phyloP scores from a whole-genome alignment of 1,140 invertebrate genomes.

The Goniozus legneri region DNA sequence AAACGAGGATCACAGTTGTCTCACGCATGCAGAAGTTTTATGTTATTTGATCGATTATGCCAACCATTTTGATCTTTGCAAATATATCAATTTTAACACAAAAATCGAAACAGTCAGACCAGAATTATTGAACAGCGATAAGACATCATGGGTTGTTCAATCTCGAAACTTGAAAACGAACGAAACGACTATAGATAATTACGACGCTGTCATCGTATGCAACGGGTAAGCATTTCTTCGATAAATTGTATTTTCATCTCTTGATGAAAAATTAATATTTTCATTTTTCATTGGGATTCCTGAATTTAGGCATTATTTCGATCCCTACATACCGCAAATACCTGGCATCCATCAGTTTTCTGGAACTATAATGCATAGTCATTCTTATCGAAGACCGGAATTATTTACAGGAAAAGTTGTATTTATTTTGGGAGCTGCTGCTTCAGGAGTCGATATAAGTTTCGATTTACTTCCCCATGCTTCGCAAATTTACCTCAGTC shows the following conservation, averaged over 20 bases:
- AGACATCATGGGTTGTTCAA: slow-evolving; percentile 40
- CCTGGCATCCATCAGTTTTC: slow-evolving; percentile 58
- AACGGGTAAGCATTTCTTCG: slow-evolving; percentile 55
- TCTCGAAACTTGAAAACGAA: slow-evolving; percentile 46
- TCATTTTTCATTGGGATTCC: neutral
- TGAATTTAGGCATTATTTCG: slow-evolving; percentile 60
- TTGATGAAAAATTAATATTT: neutral
- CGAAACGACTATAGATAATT: slow-evolving; percentile 34
- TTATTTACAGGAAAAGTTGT: slow-evolving; percentile 58
- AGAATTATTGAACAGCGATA: slow-evolving; percentile 11
- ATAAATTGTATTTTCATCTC: neutral
- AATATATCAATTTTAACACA: slow-evolving; percentile 53
- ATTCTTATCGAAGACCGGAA: slow-evolving; percentile 63
- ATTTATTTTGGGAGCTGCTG: slow-evolving; percentile 64
- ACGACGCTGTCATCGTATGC: slow-evolving; percentile 65
- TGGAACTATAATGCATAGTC: slow-evolving; percentile 65
- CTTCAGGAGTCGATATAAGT: slow-evolving; percentile 69
- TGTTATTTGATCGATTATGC: slow-evolving; percentile 64
- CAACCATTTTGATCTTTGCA: slow-evolving; percentile 53
- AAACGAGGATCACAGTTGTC: slow-evolving; percentile 54
- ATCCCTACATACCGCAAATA: slow-evolving; percentile 61
- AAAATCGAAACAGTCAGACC: slow-evolving; percentile 39
- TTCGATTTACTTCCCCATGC: slow-evolving; percentile 55
- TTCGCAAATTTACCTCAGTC: slow-evolving; percentile 51
- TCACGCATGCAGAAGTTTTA: slow-evolving; percentile 60